Conservation (phyloP, 1,140 invertebrate genomes). For the Mamestra configurata region DNA sequence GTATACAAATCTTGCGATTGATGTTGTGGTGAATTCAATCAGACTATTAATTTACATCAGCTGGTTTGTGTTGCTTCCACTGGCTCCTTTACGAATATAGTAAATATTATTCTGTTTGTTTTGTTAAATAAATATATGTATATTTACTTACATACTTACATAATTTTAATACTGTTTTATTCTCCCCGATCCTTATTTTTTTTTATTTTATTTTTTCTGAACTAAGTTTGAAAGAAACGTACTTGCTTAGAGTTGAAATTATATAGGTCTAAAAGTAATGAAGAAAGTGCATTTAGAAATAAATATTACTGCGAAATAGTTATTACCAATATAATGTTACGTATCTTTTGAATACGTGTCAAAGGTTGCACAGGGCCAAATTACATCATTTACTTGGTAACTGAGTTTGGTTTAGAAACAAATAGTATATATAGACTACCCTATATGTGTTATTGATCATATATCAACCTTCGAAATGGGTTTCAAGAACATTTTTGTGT, state of each 20-base stretch:
- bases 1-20: no score
- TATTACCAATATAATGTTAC: background rate
- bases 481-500: slow-evolving; percentile 57
- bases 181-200: background rate
- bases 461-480: slow-evolving; percentile 67
- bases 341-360: slow-evolving; percentile 53
- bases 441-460: slow-evolving; percentile 61
- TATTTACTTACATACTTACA: no score
- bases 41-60: background rate
- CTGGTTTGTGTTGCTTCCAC: background rate
- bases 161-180: background rate
- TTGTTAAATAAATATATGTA: slow-evolving; percentile 12
- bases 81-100: background rate
- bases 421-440: slow-evolving; percentile 71
- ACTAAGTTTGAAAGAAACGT: background rate
- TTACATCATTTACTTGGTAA: slow-evolving; percentile 63
- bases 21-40: no score
- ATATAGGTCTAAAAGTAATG: background rate
- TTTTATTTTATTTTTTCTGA: no score
- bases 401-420: slow-evolving; percentile 75
- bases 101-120: background rate
- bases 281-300: slow-evolving; percentile 8
- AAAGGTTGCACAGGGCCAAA: slow-evolving; percentile 40
- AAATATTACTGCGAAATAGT: slow-evolving; percentile 5
- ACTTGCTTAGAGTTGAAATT: background rate